Evolutionary conservation across 2,113 vertebrate species (phyloP), one percentile per base, ranked within the genome.

Genomic region (Megalops atlanticus): DNA sequence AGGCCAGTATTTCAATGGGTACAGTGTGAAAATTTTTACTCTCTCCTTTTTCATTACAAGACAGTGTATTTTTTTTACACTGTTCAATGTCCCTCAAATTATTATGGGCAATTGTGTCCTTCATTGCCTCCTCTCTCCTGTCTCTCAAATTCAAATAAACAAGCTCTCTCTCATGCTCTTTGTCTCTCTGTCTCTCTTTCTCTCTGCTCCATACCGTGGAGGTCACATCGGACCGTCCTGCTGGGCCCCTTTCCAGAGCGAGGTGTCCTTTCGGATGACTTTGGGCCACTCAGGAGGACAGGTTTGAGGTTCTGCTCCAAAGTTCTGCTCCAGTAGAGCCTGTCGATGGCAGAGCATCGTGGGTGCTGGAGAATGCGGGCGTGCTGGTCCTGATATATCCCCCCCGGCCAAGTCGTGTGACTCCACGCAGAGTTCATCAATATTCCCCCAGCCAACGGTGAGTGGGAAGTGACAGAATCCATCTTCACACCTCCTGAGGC

Each of bases 221-320:
- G 18, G 36, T 41, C 72, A 10, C 18, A 14, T 40, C 38, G 15
- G 18, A n/a, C 35, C 27, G 69, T 73, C 77, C 45, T 70, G 40
- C 77, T 79, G 77, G 77, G 77, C 77, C 27, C 77, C 38, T 47
- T 69, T 38, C 39, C 39, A 45, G 16, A 6, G 69, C 31, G 15
- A 36, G 31, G 4, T 54, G 70, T 79, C 39, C 18, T 68, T 69
- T 79, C 18, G 43, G 39, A 71, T 43, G 38, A 74, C 40, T 41
- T 74, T 43, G 39, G 40, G 24, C 40, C 49, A 64, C 58, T 49
- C 35, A n/a, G 64, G 72, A 39, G 72, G 38, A 43, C 11, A 35
- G 39, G 24, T 3, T 4, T 24, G 52, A 58, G 21, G 52, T 58
- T 58, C 52, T n/a, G 36, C 52, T 71, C 64, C 36, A 68, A 58